Base-by-base conservation (phyloP, 2,113 vertebrate species). In the Nannospalax galili region DNA sequence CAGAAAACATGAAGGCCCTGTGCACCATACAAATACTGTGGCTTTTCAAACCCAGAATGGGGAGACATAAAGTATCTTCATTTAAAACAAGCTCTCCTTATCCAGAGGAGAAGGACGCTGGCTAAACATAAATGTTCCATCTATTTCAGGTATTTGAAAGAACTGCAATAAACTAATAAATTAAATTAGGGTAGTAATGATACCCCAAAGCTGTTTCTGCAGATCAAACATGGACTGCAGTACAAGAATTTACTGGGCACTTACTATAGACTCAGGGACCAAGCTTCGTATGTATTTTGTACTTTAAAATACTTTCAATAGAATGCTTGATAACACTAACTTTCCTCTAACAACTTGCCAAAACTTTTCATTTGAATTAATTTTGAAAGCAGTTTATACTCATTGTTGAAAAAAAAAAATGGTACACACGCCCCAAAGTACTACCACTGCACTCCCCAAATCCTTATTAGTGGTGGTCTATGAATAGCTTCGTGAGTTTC, bases 1-100 rank as follows among this genome's bases (percentile, higher is more conserved):
- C 26, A 60, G 52, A 52, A 67, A n/a, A 30, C 48, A 52, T 52
- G 58, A 82, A 79, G 58, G 40, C 35, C 9, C 52, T 81, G 30
- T 74, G 40, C 42, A 75, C 22, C 86, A 16, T 40, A 73, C 42
- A 92, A 80, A 24, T 80, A 64, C 17, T 11, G 20, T n/a, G 32
- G 42, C 67, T 85, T 92, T 93, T 92, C 78, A 77, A 17, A 80
- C 42, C 88, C 35, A 90, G 12, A 69, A 67, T 92, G 86, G n/a
- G n/a, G 40, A 69, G 40, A 72, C 81, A 72, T 1, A 45, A 5
- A 70, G n/a, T 64, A 79, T 80, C 72, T 94, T 73, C n/a, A 14
- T 85, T 94, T 78, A 94, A 91, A 90, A 7, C 20, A 74, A 62
- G 22, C 62, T 64, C n/a, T 96, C 14, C 70, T 93, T 69, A 93